Conservation (phyloP, 2,888 invertebrate genomes). For the Limnephilus auricula region DNA sequence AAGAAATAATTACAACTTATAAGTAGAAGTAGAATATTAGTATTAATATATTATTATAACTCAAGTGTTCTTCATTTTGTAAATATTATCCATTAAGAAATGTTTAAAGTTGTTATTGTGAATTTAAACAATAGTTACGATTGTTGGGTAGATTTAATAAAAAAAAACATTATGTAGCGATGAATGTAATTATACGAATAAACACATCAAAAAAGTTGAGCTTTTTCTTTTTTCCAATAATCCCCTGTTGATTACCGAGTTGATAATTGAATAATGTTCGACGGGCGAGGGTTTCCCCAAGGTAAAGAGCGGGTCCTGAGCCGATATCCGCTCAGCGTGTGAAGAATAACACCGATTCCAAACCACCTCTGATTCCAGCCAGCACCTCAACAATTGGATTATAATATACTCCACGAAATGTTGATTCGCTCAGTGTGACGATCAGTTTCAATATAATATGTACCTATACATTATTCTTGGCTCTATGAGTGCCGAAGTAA, state of each 20-base stretch:
- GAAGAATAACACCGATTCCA: background rate
- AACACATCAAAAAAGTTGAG: constrained; percentile 21
- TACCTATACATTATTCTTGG: background rate
- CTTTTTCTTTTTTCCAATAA: background rate
- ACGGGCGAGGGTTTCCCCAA: background rate
- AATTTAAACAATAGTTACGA: constrained; percentile 15
- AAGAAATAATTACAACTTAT: background rate
- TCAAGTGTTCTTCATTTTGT: constrained; percentile 49
- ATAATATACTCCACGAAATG: background rate
- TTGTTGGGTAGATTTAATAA: constrained; percentile 49
- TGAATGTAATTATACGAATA: constrained; percentile 44
- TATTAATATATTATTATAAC: constrained; percentile 4
- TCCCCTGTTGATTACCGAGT: background rate
- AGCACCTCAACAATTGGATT: background rate
- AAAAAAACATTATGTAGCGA: constrained; percentile 28
- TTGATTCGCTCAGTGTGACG: background rate
- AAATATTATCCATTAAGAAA: constrained; percentile 36
- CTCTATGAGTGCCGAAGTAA: background rate
- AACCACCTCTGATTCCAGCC: background rate
- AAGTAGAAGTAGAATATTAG: constrained; percentile 11
- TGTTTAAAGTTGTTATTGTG: constrained; percentile 43
- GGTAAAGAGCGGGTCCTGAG: background rate
- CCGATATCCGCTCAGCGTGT: background rate
- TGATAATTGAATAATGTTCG: background rate
- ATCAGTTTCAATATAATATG: background rate